Conservation (phyloP, 2,888 invertebrate genomes). For the Dryadula phaetusa region DNA sequence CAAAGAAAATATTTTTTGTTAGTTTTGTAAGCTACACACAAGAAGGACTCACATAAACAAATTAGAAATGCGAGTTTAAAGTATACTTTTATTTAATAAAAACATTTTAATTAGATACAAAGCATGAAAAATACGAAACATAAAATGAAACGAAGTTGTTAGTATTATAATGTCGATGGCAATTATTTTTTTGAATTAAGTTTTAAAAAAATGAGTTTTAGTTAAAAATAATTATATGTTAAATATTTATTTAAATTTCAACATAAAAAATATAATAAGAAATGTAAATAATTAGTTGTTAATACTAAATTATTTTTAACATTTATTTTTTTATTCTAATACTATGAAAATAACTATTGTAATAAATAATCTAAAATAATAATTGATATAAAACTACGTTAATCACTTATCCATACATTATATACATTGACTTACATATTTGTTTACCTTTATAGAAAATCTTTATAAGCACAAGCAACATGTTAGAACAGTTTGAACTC, state of each 20-base stretch:
- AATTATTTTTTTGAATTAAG: not conserved
- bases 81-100: constrained; percentile 2
- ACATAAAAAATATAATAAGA: not conserved
- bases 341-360: too few species aligned
- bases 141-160: not conserved
- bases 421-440: not conserved
- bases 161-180: not conserved
- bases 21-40: constrained; percentile 66
- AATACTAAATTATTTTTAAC: not conserved
- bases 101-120: not conserved
- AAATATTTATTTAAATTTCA: not conserved
- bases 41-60: constrained; percentile 15
- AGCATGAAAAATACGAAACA: not conserved
- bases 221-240: not conserved
- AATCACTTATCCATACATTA: not conserved
- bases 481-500: constrained; percentile 46
- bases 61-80: constrained; percentile 7
- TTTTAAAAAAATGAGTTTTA: not conserved
- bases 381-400: not conserved
- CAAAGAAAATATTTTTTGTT: constrained; percentile 75
- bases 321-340: not conserved
- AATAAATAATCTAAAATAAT: not conserved
- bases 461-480: constrained; percentile 28
- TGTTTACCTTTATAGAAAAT: not conserved
- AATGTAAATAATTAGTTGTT: not conserved